A percentile compares a stretch with the other conserved stretches of the same genome.
Conservation (phyloP, 2,113 vertebrate species). For the Talpa occidentalis region DNA sequence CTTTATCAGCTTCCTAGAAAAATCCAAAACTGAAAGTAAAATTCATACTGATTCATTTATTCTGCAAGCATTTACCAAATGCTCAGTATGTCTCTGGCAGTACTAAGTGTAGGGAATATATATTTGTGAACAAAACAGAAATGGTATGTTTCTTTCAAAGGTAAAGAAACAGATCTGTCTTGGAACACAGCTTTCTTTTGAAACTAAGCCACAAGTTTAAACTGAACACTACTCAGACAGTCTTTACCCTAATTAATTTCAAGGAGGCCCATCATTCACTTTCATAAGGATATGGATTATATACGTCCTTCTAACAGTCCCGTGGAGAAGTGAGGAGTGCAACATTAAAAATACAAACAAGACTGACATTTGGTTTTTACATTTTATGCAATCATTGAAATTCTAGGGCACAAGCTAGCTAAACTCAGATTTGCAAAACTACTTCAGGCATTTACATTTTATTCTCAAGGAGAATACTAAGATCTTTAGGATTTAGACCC, state of each 20-base stretch:
- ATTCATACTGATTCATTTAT: slow-evolving; percentile 11
- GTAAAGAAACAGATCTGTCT: neutral
- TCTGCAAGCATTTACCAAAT: slow-evolving; percentile 49
- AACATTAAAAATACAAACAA: slow-evolving; percentile 62
- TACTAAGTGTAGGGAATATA: neutral
- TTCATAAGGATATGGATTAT: slow-evolving; percentile 2
- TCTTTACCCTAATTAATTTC: slow-evolving; percentile 18
- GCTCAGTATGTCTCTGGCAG: neutral
- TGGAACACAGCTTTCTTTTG: neutral
- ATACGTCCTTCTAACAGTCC: neutral
- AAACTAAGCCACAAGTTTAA: slow-evolving; percentile 30
- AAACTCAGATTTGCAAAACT: slow-evolving; percentile 44
- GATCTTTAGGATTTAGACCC: slow-evolving; percentile 45
- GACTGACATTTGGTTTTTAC: slow-evolving; percentile 35
- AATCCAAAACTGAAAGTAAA: neutral
- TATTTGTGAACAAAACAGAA: slow-evolving; percentile 6
- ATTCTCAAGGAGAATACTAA: neutral
- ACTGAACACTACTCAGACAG: slow-evolving; percentile 9
- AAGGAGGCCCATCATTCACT: slow-evolving; percentile 6
- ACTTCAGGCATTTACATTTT: slow-evolving; percentile 21
- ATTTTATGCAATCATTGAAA: neutral
- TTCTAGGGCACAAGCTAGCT: neutral
- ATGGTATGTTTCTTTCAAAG: slow-evolving; percentile 26
- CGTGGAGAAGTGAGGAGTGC: slow-evolving; percentile 27
- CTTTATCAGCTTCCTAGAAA: neutral